Evolutionary conservation across 2,888 invertebrate species (phyloP).

Genomic region (Pristionchus exspectatus): DNA sequence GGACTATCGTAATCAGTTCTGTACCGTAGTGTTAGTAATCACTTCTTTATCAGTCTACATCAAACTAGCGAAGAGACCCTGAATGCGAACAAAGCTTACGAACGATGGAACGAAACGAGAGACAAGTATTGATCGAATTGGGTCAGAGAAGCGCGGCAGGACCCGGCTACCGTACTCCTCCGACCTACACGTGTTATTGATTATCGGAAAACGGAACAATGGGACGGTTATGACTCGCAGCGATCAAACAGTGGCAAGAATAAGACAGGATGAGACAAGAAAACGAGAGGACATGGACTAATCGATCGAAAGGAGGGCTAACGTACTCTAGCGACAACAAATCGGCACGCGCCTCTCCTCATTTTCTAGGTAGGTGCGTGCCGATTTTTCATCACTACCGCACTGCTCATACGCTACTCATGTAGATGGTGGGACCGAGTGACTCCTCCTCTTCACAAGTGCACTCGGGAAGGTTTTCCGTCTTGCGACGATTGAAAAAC

Average conservation of each 20-base stretch:
- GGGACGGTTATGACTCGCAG: not conserved
- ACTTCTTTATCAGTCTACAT: conserved; percentile 25
- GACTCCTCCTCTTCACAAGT: conserved; percentile 46
- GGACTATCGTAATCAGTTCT: not conserved
- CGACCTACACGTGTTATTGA: conserved; percentile 43
- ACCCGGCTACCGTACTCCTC: conserved; percentile 34
- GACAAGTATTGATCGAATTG: not conserved
- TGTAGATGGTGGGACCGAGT: conserved; percentile 42
- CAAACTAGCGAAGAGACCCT: conserved; percentile 11
- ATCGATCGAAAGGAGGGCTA: not conserved
- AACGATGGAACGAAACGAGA: not conserved
- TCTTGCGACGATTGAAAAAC: not conserved
- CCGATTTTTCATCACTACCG: not conserved
- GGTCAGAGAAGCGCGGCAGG: conserved; percentile 4
- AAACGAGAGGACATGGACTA: not conserved
- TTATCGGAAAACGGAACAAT: not conserved
- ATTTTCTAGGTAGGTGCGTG: too few species aligned
- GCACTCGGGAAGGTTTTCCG: not conserved
- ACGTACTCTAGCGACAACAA: not conserved
- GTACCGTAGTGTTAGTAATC: not conserved
- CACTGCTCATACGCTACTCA: conserved; percentile 39
- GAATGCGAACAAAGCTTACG: not conserved
- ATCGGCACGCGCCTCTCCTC: not conserved
- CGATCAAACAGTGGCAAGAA: conserved; percentile 13
- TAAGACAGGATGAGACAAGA: not conserved